phyloP scores from a whole-genome alignment of 2,113 vertebrate species.

The Brachyhypopomus occidentalis region DNA sequence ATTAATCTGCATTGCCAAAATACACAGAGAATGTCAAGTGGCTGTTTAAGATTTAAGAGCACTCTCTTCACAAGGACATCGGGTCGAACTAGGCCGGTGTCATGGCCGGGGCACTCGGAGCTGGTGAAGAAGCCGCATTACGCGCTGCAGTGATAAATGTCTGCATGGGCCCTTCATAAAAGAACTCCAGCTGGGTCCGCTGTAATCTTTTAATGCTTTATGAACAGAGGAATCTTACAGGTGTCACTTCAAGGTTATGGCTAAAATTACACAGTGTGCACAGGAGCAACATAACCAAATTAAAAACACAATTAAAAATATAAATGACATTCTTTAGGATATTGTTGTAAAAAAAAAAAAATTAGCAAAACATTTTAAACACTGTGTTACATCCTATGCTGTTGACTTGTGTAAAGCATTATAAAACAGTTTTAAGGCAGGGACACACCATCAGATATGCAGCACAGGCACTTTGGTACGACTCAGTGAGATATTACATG shows the following conservation, averaged over 20 bases:
- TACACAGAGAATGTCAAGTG: slow-evolving; percentile 20
- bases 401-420: no score
- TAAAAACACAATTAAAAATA: neutral
- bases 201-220: neutral
- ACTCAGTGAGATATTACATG: no score
- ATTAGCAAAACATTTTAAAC: neutral
- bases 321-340: neutral
- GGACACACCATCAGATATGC: neutral
- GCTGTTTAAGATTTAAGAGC: slow-evolving; percentile 22
- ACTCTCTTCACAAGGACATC: neutral
- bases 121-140: neutral
- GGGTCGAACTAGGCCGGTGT: neutral
- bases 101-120: neutral
- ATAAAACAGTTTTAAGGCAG: neutral
- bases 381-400: neutral
- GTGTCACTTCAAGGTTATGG: neutral
- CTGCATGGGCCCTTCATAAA: neutral
- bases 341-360: neutral
- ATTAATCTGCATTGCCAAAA: neutral
- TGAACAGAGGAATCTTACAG: neutral
- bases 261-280: neutral
- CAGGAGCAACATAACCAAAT: neutral
- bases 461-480: neutral
- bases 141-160: slow-evolving; percentile 2
- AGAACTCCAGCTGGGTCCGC: neutral